Base-by-base conservation (phyloP, 2,797 vertebrate species). In the Lateolabrax maculatus region DNA sequence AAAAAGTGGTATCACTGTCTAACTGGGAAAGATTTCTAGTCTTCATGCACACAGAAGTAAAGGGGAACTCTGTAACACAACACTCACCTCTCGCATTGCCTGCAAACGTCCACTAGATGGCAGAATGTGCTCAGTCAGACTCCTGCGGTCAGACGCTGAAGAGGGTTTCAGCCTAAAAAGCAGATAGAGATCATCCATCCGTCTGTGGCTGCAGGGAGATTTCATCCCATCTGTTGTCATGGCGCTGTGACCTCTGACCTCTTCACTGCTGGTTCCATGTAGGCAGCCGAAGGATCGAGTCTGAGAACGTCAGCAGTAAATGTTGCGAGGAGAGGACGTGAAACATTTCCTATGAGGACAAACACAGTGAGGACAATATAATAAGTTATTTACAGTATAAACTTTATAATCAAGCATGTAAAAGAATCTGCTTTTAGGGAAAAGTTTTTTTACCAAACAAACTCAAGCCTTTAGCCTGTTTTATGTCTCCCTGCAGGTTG, bases 81-180 rank as follows among this genome's bases (percentile, higher is more conserved):
- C 25, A 27, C 52, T 27, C 2, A 36, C 15, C 11, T 46, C 7
- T 0, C 41, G 86, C 19, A 68, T 10, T 62, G 71, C 25, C 34
- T 0, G 0, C 4, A 43, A 9, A 6, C 0, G 1, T 15, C 70
- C 89, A 87, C 70, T 11, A 29, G 89, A 41, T 76, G 85, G 67
- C 71, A 57, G 84, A 2, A 74, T 37, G 78, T 0, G 29, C 23
- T 74, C 46, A 16, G 8, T n/a, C 52, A 49, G 29, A 49, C 7
- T 7, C 29, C 9, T 58, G 27, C 23, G 41, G 3, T 19, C 53
- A 19, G 6, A 48, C 51, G 1, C 27, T 2, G 67, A 37, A 11
- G 16, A 62, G 12, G 18, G 3, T 9, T 19, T 44, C 46, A 12
- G 25, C 9, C 9, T 37, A 3, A 3, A 1, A 18, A 19, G 10